Conservation (phyloP, 1,140 invertebrate species). For the Meloidogyne hapla region DNA sequence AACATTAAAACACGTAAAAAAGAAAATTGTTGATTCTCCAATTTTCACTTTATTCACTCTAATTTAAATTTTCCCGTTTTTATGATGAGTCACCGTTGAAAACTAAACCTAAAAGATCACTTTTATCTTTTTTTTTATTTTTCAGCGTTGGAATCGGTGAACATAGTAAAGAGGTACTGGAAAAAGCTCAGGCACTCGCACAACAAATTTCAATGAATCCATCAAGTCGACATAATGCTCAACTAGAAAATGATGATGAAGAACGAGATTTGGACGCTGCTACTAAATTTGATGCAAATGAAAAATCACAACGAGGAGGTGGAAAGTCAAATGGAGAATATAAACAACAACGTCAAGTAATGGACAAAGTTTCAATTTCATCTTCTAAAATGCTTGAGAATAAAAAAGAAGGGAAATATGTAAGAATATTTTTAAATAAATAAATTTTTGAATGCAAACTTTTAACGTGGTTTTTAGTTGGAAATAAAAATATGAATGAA, state of each 20-base stretch:
- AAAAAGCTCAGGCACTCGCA: neutral
- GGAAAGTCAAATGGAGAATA: neutral
- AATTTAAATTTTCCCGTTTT: too few species aligned
- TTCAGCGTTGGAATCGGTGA: neutral
- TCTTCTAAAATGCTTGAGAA: neutral
- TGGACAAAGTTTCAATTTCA: neutral
- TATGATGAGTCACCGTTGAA: too few species aligned
- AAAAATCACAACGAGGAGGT: neutral
- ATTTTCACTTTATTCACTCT: neutral
- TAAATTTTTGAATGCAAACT: neutral
- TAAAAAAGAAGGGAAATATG: neutral
- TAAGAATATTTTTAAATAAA: neutral
- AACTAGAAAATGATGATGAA: conserved; percentile 29
- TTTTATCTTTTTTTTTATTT: neutral
- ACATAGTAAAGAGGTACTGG: neutral
- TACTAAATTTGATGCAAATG: conserved; percentile 12
- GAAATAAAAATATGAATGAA: too few species aligned
- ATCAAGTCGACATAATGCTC: conserved; percentile 15
- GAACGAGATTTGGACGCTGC: conserved; percentile 19
- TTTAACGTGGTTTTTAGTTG: too few species aligned
- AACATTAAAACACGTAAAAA: neutral
- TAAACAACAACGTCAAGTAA: neutral
- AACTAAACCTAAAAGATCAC: too few species aligned
- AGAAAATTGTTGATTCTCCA: neutral
- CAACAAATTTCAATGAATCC: neutral